A percentile compares a stretch with the other conserved stretches of the same genome.
These are phyloP conservation scores for Lepilemur ruficaudatus DNA, from an alignment of 2,797 vertebrate species.

Conservation along the genomic window DNA sequence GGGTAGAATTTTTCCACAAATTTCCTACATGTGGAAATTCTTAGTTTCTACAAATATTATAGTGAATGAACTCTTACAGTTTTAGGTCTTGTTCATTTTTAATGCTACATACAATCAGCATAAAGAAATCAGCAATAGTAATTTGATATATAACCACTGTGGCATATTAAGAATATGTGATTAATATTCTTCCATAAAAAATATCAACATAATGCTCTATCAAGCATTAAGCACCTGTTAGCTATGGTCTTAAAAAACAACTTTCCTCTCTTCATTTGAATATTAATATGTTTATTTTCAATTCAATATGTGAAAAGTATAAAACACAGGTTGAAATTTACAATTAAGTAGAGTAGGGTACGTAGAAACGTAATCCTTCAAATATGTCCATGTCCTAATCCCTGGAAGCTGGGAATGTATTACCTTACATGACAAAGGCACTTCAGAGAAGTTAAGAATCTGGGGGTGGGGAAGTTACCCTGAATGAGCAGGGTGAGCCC, in stretches of 20 bases:
- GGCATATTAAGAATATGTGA: background rate
- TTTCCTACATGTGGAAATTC: background rate
- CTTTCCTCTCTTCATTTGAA: background rate
- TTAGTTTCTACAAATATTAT: background rate
- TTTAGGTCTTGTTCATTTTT: background rate
- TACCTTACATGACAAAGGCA: background rate
- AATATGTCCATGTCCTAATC: background rate
- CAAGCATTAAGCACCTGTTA: background rate
- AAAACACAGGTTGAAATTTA: background rate
- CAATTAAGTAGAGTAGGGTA: background rate
- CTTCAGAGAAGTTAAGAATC: background rate
- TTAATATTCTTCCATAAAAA: background rate
- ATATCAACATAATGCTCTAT: background rate
- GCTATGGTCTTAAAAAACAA: background rate
- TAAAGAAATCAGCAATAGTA: background rate
- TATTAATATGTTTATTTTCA: slow-evolving; percentile 1
- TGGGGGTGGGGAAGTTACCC: background rate
- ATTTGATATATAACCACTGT: background rate
- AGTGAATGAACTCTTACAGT: background rate
- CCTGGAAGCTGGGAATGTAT: background rate
- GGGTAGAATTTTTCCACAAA: background rate
- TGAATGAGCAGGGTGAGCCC: background rate
- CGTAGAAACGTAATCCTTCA: background rate
- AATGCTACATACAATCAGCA: background rate
- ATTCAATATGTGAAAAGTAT: background rate